Conservation (phyloP, 2,888 invertebrate species). For the Drosophila fungiperda region DNA sequence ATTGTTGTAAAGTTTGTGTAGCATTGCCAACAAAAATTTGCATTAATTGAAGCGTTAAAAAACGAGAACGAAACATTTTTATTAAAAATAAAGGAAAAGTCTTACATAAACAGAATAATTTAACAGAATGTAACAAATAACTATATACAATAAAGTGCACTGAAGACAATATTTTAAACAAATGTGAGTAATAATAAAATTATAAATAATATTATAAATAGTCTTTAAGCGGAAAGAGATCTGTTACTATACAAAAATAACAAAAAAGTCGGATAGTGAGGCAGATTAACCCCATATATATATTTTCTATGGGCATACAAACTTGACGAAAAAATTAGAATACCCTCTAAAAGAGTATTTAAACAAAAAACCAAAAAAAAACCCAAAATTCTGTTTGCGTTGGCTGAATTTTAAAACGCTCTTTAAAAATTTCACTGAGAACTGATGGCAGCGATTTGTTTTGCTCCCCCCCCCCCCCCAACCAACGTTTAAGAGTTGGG, state of each 20-base stretch:
- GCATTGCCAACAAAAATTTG: background rate
- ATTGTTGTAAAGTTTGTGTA: background rate
- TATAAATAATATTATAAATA: no score
- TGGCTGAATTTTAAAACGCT: conserved; percentile 76
- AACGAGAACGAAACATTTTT: background rate
- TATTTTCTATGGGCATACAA: background rate
- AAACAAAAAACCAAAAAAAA: background rate
- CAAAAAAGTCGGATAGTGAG: no score
- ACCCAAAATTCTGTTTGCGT: conserved; percentile 32
- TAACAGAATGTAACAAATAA: background rate
- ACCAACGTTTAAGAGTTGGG: conserved; percentile 38
- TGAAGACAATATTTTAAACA: no score
- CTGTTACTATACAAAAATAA: background rate
- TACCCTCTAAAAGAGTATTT: background rate
- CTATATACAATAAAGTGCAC: no score
- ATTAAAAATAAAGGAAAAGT: background rate
- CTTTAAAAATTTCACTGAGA: conserved; percentile 72
- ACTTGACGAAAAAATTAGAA: background rate
- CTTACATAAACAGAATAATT: background rate
- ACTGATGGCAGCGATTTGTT: conserved; percentile 78
- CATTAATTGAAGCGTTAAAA: background rate
- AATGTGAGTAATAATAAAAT: no score
- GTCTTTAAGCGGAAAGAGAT: background rate
- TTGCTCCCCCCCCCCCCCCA: background rate
- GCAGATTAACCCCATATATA: background rate